These are phyloP conservation scores for Bagarius yarrelli DNA, from an alignment of 2,113 vertebrate genomes.

Conservation along the genomic window DNA sequence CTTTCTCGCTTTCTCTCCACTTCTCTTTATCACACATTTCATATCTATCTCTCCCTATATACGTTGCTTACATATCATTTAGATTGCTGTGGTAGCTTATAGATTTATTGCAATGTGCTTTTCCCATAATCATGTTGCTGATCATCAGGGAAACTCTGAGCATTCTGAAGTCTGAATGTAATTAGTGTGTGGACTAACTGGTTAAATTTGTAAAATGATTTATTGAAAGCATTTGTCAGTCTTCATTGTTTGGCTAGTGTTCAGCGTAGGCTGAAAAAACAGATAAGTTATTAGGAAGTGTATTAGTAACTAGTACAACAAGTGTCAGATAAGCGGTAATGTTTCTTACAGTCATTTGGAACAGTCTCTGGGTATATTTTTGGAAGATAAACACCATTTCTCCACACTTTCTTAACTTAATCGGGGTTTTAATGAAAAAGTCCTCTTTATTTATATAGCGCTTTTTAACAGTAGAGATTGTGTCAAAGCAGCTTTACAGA, in stretches of 20 bases:
- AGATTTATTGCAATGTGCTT: conserved; percentile 25
- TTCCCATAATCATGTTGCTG: conserved; percentile 18
- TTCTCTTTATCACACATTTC: not conserved
- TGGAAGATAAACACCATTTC: too few relatives aligned
- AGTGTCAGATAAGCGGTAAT: too few relatives aligned
- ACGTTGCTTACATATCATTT: conserved; percentile 16
- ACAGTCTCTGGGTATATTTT: too few relatives aligned
- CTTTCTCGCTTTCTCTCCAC: conserved; percentile 10
- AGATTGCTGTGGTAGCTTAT: conserved; percentile 20
- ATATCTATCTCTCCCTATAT: not conserved
- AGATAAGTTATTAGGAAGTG: too few relatives aligned
- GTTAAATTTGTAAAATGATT: not conserved
- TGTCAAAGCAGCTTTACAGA: too few relatives aligned
- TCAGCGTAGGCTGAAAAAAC: not conserved
- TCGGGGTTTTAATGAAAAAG: too few relatives aligned
- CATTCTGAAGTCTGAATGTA: not conserved
- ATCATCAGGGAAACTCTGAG: conserved; percentile 3
- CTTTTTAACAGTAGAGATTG: too few relatives aligned
- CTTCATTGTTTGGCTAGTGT: not conserved
- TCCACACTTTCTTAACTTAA: too few relatives aligned
- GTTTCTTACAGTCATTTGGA: too few relatives aligned
- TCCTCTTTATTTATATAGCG: too few relatives aligned
- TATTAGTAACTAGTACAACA: too few relatives aligned
- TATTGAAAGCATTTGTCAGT: not conserved
- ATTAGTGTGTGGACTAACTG: not conserved